Evolutionary conservation across 2,888 invertebrate genomes (phyloP), one percentile per base, ranked within the genome.

Genomic region (Alentia gelatinosa): DNA sequence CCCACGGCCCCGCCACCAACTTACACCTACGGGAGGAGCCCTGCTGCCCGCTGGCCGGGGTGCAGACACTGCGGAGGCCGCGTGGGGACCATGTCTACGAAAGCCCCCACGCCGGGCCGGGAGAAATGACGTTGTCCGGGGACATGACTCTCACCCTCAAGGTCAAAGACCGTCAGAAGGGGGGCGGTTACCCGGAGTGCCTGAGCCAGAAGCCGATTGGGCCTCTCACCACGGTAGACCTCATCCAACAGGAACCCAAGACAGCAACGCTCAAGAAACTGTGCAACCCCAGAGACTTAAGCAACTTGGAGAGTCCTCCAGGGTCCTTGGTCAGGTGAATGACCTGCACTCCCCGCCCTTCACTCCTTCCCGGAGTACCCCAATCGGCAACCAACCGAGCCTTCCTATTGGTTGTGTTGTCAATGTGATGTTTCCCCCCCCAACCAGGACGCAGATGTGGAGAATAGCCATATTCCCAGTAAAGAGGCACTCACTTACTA

Each of bases 161-260:
- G 83, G 39, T 83, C 39, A 83, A 83, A 83, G 83, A 83, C 40
- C 35, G 83, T 15, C 83, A 40, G 35, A 83, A 83, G 40, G 40
- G 83, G 9, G 68, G 68, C 30, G 68, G 68, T 26, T 68, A 68
- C 30, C 68, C 68, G 12, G 68, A 68, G 68, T 83, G 39, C n/a
- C 35, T 35, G 75, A 26, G 37, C 75, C 83, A 83, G 83, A 83
- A 39, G 26, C 39, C 83, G 7, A 30, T n/a, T 12, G 83, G 83
- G 33, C 23, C 83, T 23, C 39, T 83, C 23, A 83, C 83, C 39
- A 83, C 83, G 15, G 83, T 83, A 26, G 83, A 83, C 30, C 83
- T 83, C 39, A 83, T 83, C 39, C 83, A 83, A 83, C 83, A 83
- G 40, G 83, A 83, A 26, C 83, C 83, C 19, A 83, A 83, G 39